Conservation (phyloP, 2,113 vertebrate species). For the Delphinapterus leucas region DNA sequence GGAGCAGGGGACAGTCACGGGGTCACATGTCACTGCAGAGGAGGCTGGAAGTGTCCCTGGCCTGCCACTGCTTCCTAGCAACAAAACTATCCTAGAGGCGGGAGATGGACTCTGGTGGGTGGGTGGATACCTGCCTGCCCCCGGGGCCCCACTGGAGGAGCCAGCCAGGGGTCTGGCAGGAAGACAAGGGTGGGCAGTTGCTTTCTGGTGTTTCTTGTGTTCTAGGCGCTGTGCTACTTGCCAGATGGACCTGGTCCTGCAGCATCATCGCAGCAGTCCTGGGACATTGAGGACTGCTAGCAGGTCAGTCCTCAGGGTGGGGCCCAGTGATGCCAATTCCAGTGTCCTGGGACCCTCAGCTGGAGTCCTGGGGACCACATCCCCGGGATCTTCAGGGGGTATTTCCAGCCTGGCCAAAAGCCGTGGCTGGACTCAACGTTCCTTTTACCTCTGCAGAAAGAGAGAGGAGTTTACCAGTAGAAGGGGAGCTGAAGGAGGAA, state of each 20-base stretch:
- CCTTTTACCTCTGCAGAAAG: too few relatives aligned
- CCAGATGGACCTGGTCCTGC: fast-evolving
- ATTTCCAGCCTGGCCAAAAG: fast-evolving
- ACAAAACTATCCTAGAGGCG: neutral
- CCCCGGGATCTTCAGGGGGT: too few relatives aligned
- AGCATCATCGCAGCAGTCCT: fast-evolving
- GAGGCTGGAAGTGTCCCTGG: too few relatives aligned
- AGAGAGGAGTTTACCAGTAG: fast-evolving
- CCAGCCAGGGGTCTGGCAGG: fast-evolving
- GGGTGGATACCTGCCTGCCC: neutral
- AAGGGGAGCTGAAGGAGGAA: neutral
- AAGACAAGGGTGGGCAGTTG: neutral
- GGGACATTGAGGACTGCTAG: neutral
- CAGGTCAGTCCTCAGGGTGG: neutral
- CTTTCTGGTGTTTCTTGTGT: neutral
- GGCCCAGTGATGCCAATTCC: too few relatives aligned
- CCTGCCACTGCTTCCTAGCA: neutral
- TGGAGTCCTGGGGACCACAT: too few relatives aligned
- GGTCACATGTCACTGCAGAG: neutral
- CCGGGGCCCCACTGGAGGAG: too few relatives aligned
- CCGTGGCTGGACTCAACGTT: fast-evolving
- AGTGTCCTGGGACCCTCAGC: neutral
- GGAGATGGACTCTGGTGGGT: neutral
- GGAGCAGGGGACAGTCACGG: neutral
- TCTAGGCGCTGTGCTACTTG: fast-evolving